phyloP scores from a whole-genome alignment of 2,888 invertebrate genomes.

The Arrhopalites spinosus region DNA sequence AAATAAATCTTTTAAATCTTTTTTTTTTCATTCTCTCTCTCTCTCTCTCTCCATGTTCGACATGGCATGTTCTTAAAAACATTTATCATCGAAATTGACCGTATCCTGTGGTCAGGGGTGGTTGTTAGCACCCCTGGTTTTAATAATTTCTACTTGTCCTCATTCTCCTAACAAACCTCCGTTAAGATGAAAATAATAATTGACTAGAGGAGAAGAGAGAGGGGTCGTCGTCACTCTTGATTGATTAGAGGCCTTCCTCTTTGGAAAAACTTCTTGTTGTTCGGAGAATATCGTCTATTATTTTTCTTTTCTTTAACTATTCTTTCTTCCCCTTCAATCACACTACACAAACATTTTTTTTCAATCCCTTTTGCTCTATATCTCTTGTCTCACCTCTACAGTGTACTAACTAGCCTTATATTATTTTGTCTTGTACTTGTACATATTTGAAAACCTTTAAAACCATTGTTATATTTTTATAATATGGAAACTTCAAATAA shows the following conservation, averaged over 20 bases:
- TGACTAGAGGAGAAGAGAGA: not conserved
- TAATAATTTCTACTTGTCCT: constrained; percentile 42
- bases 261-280: not conserved
- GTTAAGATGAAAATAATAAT: constrained; percentile 39
- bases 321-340: constrained; percentile 11
- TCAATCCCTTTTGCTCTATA: not conserved
- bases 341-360: not conserved
- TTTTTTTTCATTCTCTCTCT: not conserved
- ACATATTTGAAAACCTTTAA: too few species aligned
- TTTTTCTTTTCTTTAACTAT: not conserved
- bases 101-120: constrained; percentile 41
- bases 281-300: constrained; percentile 3
- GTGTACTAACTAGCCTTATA: not conserved
- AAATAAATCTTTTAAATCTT: constrained; percentile 41
- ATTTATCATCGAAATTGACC: constrained; percentile 41
- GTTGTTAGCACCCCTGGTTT: constrained; percentile 44
- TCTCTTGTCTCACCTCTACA: not conserved
- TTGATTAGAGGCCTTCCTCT: constrained; percentile 38
- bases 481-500: too few species aligned
- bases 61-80: constrained; percentile 36
- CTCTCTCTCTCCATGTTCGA: constrained; percentile 17
- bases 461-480: too few species aligned
- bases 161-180: constrained; percentile 19
- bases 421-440: too few species aligned
- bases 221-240: constrained; percentile 28